These are phyloP conservation scores for Corydoras maculifer DNA, from an alignment of 2,113 vertebrate species.

Conservation along the genomic window DNA sequence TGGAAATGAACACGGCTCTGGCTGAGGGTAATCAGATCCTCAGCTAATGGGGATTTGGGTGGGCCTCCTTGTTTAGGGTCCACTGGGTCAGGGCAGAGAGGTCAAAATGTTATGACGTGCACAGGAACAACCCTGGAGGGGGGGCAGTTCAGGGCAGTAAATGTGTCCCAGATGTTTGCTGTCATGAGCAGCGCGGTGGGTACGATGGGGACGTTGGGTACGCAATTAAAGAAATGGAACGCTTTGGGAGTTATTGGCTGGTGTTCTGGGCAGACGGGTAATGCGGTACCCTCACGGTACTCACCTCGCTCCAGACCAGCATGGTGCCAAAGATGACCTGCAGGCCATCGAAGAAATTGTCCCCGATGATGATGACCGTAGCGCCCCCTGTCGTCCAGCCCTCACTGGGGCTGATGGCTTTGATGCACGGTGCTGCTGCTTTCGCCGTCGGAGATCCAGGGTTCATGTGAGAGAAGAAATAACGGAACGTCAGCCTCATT, in stretches of 20 bases:
- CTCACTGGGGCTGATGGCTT: constrained; percentile 71
- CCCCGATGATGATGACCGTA: constrained; percentile 72
- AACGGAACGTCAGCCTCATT: background rate
- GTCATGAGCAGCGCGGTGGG: constrained; percentile 8
- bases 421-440: constrained; percentile 68
- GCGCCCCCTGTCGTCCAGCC: constrained; percentile 72
- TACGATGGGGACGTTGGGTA: too few species aligned
- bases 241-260: too few species aligned
- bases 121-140: constrained; percentile 38
- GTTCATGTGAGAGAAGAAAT: background rate
- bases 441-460: constrained; percentile 12
- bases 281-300: constrained; percentile 40
- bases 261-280: too few species aligned
- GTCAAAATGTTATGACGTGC: constrained; percentile 40
- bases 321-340: constrained; percentile 72
- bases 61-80: constrained; percentile 29
- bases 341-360: constrained; percentile 72
- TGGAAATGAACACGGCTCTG: too few species aligned
- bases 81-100: constrained; percentile 35
- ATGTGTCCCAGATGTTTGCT: constrained; percentile 40
- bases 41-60: constrained; percentile 39
- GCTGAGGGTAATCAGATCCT: constrained; percentile 41
- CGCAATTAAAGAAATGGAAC: too few species aligned
- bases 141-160: constrained; percentile 24
- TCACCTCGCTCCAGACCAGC: constrained; percentile 71